Evolutionary conservation across 30 jellyfish, hydroid and myxozoan species (phyloP).

Genomic region (Chrysaora quinquecirrha): DNA sequence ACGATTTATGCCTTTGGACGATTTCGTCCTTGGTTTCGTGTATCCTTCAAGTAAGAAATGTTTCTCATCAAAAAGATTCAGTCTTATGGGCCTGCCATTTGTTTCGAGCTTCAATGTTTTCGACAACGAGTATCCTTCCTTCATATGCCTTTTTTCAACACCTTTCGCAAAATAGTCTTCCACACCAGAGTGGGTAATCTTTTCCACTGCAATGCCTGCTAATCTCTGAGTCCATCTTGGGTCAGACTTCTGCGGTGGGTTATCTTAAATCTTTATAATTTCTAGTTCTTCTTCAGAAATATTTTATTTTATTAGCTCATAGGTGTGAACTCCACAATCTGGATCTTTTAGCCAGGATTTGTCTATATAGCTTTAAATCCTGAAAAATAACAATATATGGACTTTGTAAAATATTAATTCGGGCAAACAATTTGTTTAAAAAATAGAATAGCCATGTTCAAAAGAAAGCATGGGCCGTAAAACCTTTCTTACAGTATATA

Average conservation of each 20-base stretch:
- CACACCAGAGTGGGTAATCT: slow-evolving; percentile 4
- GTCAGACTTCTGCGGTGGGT: background rate
- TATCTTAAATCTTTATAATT: background rate
- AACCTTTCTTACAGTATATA: background rate
- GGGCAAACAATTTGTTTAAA: background rate
- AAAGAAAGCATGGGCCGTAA: background rate
- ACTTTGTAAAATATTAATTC: background rate
- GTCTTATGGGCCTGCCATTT: slow-evolving; percentile 1
- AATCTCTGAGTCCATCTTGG: slow-evolving; percentile 8
- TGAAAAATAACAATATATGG: background rate
- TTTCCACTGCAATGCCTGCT: background rate
- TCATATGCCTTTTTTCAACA: background rate
- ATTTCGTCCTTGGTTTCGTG: slow-evolving; percentile 21
- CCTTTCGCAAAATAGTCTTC: background rate
- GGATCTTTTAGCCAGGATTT: slow-evolving; percentile 11
- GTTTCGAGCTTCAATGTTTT: slow-evolving; percentile 17
- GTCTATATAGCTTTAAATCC: background rate
- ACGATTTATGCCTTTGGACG: background rate
- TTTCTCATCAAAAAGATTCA: background rate
- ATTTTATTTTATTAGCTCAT: background rate
- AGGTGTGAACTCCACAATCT: background rate
- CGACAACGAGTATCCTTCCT: background rate
- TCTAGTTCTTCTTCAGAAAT: background rate
- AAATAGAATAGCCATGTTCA: background rate
- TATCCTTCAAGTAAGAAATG: background rate